Conservation (phyloP, 2,113 vertebrate species). For the Rynchops niger region DNA sequence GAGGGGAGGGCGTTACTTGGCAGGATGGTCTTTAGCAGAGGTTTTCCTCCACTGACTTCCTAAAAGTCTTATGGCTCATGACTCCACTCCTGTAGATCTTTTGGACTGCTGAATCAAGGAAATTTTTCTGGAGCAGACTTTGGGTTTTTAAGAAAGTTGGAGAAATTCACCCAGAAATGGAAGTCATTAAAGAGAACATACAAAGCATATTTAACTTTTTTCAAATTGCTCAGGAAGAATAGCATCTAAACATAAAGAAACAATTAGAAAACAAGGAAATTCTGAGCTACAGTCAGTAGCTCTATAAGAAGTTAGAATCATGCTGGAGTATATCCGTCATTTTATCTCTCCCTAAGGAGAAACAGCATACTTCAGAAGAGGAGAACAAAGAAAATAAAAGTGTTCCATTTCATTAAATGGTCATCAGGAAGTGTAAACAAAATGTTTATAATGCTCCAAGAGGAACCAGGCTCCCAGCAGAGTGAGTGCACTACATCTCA, state of each 20-base stretch:
- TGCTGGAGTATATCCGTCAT: background rate
- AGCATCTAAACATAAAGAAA: background rate
- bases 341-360: slow-evolving; percentile 4
- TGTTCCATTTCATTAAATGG: slow-evolving; percentile 15
- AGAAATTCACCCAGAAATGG: background rate
- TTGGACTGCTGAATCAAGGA: background rate
- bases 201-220: background rate
- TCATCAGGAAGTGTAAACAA: slow-evolving; percentile 28
- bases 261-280: background rate
- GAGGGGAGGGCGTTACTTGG: background rate
- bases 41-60: background rate
- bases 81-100: background rate
- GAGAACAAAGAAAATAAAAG: background rate
- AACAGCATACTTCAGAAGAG: background rate
- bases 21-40: background rate
- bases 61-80: background rate
- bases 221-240: background rate
- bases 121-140: background rate
- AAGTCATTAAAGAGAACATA: background rate
- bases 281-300: background rate
- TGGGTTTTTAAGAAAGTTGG: background rate
- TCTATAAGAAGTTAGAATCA: background rate
- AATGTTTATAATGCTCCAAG: background rate
- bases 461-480: background rate
- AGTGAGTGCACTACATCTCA: background rate